Base-by-base conservation (phyloP, 2,113 vertebrate species). In the Heterochromis multidens region DNA sequence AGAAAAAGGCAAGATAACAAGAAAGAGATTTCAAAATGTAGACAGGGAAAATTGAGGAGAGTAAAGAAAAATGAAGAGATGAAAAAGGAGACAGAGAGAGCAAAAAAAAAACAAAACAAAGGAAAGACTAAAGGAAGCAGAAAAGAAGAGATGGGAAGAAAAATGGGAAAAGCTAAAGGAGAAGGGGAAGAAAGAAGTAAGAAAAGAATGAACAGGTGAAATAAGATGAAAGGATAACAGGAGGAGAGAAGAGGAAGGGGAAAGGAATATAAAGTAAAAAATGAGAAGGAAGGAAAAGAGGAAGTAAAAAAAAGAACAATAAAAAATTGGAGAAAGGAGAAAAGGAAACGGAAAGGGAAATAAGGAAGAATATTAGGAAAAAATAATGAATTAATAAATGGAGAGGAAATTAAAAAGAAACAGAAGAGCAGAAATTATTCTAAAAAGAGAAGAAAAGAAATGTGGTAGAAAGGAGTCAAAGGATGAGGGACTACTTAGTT, bases 401-500 rank as follows among this genome's bases (percentile, higher is more conserved):
- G n/a, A 37, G 35, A n/a, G 1, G 4, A 4, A 58, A 33, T 5
- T 2, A 72, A 16, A 25, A 62, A 67, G 7, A 40, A 37, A 61
- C 14, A 62, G 8, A 78, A 19, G 4, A 29, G 3, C 6, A 65
- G 21, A 56, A 70, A 72, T n/a, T 7, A 54, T 27, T 25, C 49
- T 6, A 13, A 80, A 61, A 52, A 29, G 11, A 43, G 40, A 81
- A 43, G 25, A 54, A 72, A n/a, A 70, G 70, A 74, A 59, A 70
- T 14, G 29, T 3, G 40, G 13, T 17, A 23, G 6, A 59, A 33
- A 57, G 56, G 17, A 82, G 29, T 31, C 60, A 58, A 87, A 83
- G 35, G 56, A 90, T 2, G 29, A 87, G 43, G 37, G 31, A 81
- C 80, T 80, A 35, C 62, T 86, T 83, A 84, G 67, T 82, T 80